These are phyloP conservation scores for Cryptophagus acutangulus DNA, from an alignment of 2,888 invertebrate genomes.

Conservation along the genomic window DNA sequence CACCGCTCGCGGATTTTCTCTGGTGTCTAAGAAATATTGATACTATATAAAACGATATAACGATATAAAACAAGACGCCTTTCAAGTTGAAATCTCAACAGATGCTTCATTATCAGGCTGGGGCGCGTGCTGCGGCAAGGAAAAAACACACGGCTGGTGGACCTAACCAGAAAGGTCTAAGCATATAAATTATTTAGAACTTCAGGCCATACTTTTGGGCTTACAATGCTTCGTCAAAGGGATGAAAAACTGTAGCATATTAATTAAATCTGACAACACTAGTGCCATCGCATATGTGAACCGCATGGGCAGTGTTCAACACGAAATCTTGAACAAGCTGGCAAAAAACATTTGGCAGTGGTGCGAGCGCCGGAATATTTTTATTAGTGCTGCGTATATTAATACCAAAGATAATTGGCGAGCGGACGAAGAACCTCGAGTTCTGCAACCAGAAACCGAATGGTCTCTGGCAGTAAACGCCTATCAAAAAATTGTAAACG, in stretches of 20 bases:
- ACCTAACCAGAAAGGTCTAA: neutral
- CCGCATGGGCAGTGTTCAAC: constrained; percentile 1
- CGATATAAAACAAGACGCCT: too few species aligned
- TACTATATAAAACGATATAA: too few species aligned
- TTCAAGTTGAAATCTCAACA: neutral
- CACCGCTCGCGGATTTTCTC: too few species aligned
- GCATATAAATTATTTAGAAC: too few species aligned
- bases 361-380: constrained; percentile 3
- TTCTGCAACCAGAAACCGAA: too few species aligned
- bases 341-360: too few species aligned
- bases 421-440: too few species aligned
- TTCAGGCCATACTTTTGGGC: neutral
- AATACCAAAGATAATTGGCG: constrained; percentile 8
- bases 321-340: neutral
- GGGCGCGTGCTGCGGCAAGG: neutral
- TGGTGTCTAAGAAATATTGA: too few species aligned
- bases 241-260: neutral
- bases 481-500: neutral
- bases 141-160: neutral
- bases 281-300: constrained; percentile 4
- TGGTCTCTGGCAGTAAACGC: too few species aligned
- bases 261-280: constrained; percentile 1
- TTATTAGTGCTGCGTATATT: constrained; percentile 2
- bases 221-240: neutral
- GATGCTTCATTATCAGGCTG: neutral